Percentiles rank a stretch among this genome's conserved stretches.
Conservation (phyloP, 1,140 invertebrate species). For the Cyclina sinensis region DNA sequence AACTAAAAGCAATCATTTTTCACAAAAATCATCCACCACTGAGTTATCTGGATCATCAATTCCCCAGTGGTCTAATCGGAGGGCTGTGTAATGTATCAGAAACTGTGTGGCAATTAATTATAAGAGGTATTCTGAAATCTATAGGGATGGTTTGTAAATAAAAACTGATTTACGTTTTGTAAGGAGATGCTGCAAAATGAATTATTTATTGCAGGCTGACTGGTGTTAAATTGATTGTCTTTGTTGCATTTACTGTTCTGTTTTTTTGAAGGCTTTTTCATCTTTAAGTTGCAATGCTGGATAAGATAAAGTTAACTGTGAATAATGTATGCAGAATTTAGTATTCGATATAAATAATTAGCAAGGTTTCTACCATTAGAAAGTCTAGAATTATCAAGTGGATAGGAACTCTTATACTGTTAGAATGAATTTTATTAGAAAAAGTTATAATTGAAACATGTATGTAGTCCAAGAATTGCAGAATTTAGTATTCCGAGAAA, state of each 20-base stretch:
- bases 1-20: conserved; percentile 34
- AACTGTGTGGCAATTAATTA: conserved; percentile 9
- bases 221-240: background rate
- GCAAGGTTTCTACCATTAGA: too few species aligned
- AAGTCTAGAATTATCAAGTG: too few species aligned
- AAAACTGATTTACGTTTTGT: background rate
- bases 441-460: too few species aligned
- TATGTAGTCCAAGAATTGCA: too few species aligned
- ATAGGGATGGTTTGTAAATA: background rate
- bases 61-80: background rate
- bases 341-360: too few species aligned
- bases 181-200: background rate
- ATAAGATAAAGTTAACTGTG: too few species aligned
- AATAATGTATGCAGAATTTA: too few species aligned
- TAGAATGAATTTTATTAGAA: too few species aligned
- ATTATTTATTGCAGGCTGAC: background rate
- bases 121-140: background rate
- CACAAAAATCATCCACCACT: background rate
- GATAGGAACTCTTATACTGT: too few species aligned
- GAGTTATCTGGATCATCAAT: conserved; percentile 2
- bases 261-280: background rate
- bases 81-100: background rate
- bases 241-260: background rate
- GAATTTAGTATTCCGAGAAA: too few species aligned
- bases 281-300: too few species aligned